phyloP scores from a whole-genome alignment of 2,888 invertebrate species.

The Buathra laborator region DNA sequence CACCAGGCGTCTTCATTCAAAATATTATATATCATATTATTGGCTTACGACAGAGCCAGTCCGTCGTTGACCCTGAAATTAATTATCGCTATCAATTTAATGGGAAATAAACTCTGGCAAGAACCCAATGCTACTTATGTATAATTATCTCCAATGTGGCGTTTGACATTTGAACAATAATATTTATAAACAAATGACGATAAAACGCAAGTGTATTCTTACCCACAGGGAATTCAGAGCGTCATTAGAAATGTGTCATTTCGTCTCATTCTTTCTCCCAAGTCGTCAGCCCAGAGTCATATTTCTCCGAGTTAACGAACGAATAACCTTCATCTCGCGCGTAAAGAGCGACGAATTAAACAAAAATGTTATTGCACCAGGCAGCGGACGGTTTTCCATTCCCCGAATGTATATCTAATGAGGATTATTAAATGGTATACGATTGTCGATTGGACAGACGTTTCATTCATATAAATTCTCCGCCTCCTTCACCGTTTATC shows the following conservation, averaged over 20 bases:
- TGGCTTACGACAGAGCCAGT: conserved; percentile 58
- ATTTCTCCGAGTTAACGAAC: conserved; percentile 34
- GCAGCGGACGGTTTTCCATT: conserved; percentile 29
- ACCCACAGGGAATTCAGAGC: conserved; percentile 47
- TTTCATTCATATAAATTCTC: conserved; percentile 10
- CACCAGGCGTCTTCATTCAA: conserved; percentile 81
- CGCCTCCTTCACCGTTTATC: conserved; percentile 26
- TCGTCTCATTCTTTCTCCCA: conserved; percentile 13
- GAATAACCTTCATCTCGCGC: conserved; percentile 61
- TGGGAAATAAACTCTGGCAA: not conserved
- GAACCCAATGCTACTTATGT: too few species aligned
- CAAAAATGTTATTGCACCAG: not conserved
- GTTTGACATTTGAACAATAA: too few species aligned
- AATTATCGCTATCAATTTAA: not conserved
- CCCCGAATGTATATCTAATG: conserved; percentile 1
- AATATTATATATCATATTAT: conserved; percentile 79
- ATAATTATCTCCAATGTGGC: too few species aligned
- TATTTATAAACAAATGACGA: not conserved
- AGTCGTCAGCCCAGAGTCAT: conserved; percentile 41
- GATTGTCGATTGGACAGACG: not conserved
- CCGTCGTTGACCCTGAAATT: conserved; percentile 62
- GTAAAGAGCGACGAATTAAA: not conserved
- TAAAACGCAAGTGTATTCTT: not conserved
- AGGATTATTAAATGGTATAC: not conserved
- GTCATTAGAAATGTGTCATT: not conserved